Conservation (phyloP, 2,888 invertebrate genomes). For the Oxycera nigricornis region DNA sequence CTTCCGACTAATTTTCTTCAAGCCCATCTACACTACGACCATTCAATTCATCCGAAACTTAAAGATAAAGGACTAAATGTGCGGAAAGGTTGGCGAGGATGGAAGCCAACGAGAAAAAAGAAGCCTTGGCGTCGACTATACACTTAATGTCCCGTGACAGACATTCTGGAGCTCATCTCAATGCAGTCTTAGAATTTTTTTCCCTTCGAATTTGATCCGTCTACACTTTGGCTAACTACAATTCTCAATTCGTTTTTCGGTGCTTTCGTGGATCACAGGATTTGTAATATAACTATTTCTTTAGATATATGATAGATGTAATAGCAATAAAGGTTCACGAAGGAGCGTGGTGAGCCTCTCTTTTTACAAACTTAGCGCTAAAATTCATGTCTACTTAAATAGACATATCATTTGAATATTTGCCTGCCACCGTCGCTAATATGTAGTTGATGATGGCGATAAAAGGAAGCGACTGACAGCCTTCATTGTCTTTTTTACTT, state of each 20-base stretch:
- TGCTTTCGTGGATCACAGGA: not conserved
- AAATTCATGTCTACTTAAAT: slow-evolving; percentile 25
- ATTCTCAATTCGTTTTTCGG: not conserved
- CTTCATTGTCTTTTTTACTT: not conserved
- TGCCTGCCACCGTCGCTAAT: not conserved
- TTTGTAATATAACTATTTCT: not conserved
- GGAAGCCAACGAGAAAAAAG: not conserved
- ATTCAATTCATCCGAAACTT: not conserved
- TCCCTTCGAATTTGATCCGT: not conserved
- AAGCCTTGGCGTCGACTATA: slow-evolving; percentile 7
- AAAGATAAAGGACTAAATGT: not conserved
- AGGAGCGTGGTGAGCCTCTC: not conserved
- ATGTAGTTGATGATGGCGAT: not conserved
- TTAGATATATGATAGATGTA: not conserved
- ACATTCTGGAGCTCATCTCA: slow-evolving; percentile 14
- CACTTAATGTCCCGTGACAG: slow-evolving; percentile 33
- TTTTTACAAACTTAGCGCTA: not conserved
- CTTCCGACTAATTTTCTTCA: slow-evolving; percentile 20
- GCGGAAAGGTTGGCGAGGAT: not conserved
- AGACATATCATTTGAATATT: slow-evolving; percentile 7
- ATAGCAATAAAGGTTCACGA: not conserved
- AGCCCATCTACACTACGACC: not conserved
- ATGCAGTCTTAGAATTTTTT: too few species aligned
- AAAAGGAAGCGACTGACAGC: slow-evolving; percentile 28
- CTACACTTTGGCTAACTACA: not conserved